Conservation (phyloP, 2,113 vertebrate genomes). For the Procavia capensis region DNA sequence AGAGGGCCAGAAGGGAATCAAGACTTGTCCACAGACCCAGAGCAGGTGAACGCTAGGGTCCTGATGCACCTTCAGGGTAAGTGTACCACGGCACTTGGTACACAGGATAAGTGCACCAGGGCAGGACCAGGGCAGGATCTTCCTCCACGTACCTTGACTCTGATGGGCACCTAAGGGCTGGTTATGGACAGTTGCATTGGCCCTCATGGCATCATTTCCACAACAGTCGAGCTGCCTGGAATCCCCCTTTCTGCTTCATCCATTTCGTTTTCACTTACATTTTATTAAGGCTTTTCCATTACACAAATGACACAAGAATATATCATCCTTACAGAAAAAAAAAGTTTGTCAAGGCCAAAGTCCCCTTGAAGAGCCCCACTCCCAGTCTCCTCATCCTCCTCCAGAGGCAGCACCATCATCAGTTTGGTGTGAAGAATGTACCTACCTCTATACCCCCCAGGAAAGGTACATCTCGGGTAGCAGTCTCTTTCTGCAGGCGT, state of each 20-base stretch:
- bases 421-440: not conserved
- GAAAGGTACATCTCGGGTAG: not conserved
- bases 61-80: not conserved
- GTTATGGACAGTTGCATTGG: too few relatives aligned
- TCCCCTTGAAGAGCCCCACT: not conserved
- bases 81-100: not conserved
- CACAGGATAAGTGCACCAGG: not conserved
- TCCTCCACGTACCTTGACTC: too few relatives aligned
- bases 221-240: not conserved
- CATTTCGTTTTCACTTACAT: not conserved
- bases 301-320: not conserved
- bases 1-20: too few relatives aligned
- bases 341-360: not conserved
- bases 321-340: not conserved
- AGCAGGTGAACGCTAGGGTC: not conserved
- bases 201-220: accelerated
- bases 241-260: not conserved
- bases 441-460: not conserved
- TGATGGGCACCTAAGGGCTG: not conserved
- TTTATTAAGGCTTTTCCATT: not conserved
- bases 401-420: not conserved
- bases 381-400: not conserved
- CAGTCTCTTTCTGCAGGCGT: not conserved
- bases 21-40: not conserved
- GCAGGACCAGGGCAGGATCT: not conserved